Evolutionary conservation across 2,113 vertebrate species (phyloP), one percentile per base, ranked within the genome.

Genomic region (Muntiacus muntjak): DNA sequence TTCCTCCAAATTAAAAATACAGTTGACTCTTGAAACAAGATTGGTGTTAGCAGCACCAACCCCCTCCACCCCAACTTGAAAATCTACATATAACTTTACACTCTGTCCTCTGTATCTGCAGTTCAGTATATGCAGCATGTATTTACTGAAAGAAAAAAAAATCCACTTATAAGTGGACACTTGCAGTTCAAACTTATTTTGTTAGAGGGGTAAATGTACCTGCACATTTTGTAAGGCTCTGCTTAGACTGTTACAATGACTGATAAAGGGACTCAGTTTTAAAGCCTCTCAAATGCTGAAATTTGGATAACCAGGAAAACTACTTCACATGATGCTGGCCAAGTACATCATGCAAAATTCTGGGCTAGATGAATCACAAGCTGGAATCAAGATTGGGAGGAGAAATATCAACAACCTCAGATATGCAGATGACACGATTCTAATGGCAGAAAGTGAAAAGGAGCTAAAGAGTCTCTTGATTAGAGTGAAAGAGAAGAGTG

Each of bases 1-100:
- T 83, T 12, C 21, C 60, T 83, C 30, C 55, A 90, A 87, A 93
- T 85, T 85, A 92, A 92, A 92, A 89, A 88, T 33, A 83, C 33
- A 55, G 50, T 54, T 54, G 33, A 54, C 19, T n/a, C 33, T 54
- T 83, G 81, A 82, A 82, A 21, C 21, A 83, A 36, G 19, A n/a
- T 3, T 55, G 81, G 33, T 83, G n/a, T 83, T 55, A 54, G 33
- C 14, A n/a, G 12, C 33, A 54, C 19, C 33, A 54, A 54, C 3
- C 3, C 33, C 28, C 33, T 45, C 15, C 30, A 33, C 10, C 17
- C 47, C 10, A 79, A 55, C 7, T 23, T 83, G 50, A 83, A 82
- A 83, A 83, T 36, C 50, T n/a, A 25, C 33, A 25, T 36, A 55
- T 36, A 14, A 55, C 81, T 83, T 54, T 83, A 82, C 3, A 83